These are phyloP conservation scores for Diabrotica virgifera DNA, from an alignment of 1,140 invertebrate genomes.

Conservation along the genomic window DNA sequence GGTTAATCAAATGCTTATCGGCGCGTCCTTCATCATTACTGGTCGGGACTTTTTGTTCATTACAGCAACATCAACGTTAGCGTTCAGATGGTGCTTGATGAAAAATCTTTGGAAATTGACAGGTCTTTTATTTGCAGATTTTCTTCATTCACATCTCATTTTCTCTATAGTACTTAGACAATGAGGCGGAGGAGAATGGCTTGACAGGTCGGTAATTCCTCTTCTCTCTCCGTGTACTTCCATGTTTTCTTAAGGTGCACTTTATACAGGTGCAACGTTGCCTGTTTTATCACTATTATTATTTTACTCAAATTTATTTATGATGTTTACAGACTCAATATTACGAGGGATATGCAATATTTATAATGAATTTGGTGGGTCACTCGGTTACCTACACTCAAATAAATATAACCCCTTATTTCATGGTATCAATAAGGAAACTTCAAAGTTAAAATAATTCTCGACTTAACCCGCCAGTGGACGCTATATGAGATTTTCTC, in stretches of 20 bases:
- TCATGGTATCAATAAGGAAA: no score
- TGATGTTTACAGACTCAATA: no score
- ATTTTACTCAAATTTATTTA: no score
- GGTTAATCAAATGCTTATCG: conserved; percentile 45
- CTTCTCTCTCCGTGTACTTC: conserved; percentile 6
- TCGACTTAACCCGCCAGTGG: no score
- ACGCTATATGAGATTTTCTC: no score
- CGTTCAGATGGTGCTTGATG: conserved; percentile 47
- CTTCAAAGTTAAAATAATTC: no score
- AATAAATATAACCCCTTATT: no score
- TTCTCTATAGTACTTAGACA: conserved; percentile 44
- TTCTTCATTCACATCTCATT: conserved; percentile 48
- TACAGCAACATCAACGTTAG: conserved; percentile 47
- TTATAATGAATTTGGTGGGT: no score
- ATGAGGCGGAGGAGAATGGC: conserved; percentile 33
- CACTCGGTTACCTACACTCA: no score
- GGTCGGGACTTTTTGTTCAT: conserved; percentile 46
- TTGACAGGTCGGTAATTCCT: conserved; percentile 22
- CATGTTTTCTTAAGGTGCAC: neutral
- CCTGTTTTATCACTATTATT: neutral
- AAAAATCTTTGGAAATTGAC: conserved; percentile 49
- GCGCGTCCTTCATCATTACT: conserved; percentile 46
- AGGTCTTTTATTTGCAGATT: conserved; percentile 49
- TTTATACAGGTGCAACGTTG: neutral
- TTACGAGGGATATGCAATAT: no score